Percentiles rank a stretch among this genome's conserved stretches.
phyloP scores from a whole-genome alignment of 1,140 invertebrate genomes.

The Sarcophaga peregrina region DNA sequence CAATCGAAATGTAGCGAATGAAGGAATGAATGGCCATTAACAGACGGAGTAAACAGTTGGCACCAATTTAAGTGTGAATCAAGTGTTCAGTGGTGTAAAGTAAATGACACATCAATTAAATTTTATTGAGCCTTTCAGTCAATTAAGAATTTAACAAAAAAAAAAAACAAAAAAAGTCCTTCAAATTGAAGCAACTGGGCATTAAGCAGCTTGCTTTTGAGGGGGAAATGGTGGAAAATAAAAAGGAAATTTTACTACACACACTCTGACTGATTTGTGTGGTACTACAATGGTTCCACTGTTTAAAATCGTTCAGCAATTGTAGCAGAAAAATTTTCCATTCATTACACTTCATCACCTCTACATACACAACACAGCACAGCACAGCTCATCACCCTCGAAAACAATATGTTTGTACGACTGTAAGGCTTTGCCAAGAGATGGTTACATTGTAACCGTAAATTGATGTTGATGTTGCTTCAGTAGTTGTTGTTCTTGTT shows the following conservation, averaged over 20 bases:
- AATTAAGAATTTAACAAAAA: conserved; percentile 7
- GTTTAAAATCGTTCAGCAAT: not conserved
- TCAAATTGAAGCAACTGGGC: not conserved
- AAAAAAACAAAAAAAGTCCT: not conserved
- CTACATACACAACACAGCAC: not conserved
- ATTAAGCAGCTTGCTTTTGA: too few species aligned
- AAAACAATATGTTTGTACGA: too few species aligned
- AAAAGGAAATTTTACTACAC: not conserved
- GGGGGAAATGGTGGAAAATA: too few species aligned
- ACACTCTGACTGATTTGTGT: too few species aligned
- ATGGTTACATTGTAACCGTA: not conserved
- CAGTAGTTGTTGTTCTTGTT: conserved; percentile 13
- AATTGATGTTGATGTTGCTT: not conserved
- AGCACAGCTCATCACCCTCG: not conserved
- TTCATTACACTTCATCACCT: not conserved
- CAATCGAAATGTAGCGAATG: not conserved
- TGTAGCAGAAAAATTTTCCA: conserved; percentile 9
- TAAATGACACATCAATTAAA: conserved; percentile 37
- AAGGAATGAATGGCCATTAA: not conserved
- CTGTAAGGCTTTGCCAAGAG: not conserved
- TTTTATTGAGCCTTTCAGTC: conserved; percentile 38
- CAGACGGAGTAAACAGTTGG: not conserved
- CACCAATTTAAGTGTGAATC: conserved; percentile 51
- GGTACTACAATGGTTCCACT: not conserved
- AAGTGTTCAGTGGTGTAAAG: conserved; percentile 25